Evolutionary conservation across 2,888 invertebrate species (phyloP), one percentile per base, ranked within the genome.

Genomic region (Odontomyia ornata): DNA sequence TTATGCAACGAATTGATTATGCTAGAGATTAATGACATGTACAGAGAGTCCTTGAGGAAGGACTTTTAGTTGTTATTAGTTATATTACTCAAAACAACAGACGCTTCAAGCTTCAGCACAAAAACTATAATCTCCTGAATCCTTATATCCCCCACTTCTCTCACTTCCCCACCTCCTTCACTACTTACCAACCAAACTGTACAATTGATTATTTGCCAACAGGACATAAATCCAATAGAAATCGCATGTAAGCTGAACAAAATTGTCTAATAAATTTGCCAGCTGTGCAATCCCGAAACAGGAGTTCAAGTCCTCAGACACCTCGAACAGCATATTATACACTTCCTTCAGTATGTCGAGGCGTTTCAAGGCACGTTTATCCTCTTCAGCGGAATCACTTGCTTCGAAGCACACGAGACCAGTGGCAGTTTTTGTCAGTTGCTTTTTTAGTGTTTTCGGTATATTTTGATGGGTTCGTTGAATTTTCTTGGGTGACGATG

Each of bases 191-290:
- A 46, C 57, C 23, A 76, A 43, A 60, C 69, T 18, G 13, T 71
- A 13, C 21, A 76, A 30, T 46, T 76, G 23, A 27, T 69, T 69
- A 46, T 60, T 79, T 28, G 62, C 64, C 52, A 76, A 60, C 30
- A 76, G 43, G 13, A 79, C 76, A 76, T 80, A 80, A 47, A 79
- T 75, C 75, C 77, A 76, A 73, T 80, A 79, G 11, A 79, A 76
- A 69, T 79, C 79, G 57, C 80, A 79, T 2, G 80, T 80, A 18
- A 80, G 27, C 60, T 80, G 79, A 71, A 80, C 77, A 52, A 80
- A 80, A 79, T 80, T 79, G 43, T 79, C 76, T 72, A 79, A 71
- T 71, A 80, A 77, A 72, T 78, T 79, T 25, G 71, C 67, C 3
- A 80, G 47, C 23, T 80, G 80, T 15, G 79, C 79, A 3, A 78